These are phyloP conservation scores for Hippocampus kuda DNA, from an alignment of 2,797 vertebrate genomes.

Conservation along the genomic window DNA sequence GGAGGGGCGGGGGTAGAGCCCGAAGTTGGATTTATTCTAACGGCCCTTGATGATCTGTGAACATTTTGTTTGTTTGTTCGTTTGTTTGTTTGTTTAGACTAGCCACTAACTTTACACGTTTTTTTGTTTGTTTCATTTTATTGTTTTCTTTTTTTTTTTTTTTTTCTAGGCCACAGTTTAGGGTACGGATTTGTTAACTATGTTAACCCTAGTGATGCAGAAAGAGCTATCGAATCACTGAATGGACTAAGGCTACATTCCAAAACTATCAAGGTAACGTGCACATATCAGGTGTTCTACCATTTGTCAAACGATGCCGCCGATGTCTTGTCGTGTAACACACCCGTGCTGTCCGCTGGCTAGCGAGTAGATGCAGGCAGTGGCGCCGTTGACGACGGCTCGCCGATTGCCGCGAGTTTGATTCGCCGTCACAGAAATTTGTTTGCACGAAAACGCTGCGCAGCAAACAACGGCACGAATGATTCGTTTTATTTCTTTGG, in stretches of 20 bases:
- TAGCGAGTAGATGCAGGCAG: slow-evolving; percentile 54
- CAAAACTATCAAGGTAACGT: slow-evolving; percentile 99
- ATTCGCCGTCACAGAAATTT: slow-evolving; percentile 11
- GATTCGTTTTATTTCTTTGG: no score
- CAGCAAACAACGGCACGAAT: no score
- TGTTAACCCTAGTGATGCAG: slow-evolving; percentile 96
- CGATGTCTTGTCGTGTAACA: slow-evolving; percentile 66
- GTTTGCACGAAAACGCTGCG: no score
- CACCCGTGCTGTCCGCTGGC: slow-evolving; percentile 58
- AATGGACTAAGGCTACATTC: slow-evolving; percentile 99
- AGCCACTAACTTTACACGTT: slow-evolving; percentile 55
- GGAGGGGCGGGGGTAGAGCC: slow-evolving; percentile 1
- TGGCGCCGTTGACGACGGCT: slow-evolving; percentile 45
- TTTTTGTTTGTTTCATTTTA: slow-evolving; percentile 71
- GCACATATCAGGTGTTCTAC: slow-evolving; percentile 72
- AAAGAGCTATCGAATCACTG: slow-evolving; percentile 98
- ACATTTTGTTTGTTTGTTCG: slow-evolving; percentile 65
- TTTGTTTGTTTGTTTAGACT: slow-evolving; percentile 49
- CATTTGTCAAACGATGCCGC: slow-evolving; percentile 64
- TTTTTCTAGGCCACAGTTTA: slow-evolving; percentile 84
- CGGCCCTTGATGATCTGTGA: slow-evolving; percentile 32
- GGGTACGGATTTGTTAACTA: slow-evolving; percentile 99
- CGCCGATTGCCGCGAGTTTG: slow-evolving; percentile 42
- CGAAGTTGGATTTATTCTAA: slow-evolving; percentile 35
- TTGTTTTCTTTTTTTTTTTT: slow-evolving; percentile 47